A percentile compares a stretch with the other conserved stretches of the same genome.
Evolutionary conservation across 2,113 vertebrate species (phyloP).

Genomic region (Motacilla tschutschensis): DNA sequence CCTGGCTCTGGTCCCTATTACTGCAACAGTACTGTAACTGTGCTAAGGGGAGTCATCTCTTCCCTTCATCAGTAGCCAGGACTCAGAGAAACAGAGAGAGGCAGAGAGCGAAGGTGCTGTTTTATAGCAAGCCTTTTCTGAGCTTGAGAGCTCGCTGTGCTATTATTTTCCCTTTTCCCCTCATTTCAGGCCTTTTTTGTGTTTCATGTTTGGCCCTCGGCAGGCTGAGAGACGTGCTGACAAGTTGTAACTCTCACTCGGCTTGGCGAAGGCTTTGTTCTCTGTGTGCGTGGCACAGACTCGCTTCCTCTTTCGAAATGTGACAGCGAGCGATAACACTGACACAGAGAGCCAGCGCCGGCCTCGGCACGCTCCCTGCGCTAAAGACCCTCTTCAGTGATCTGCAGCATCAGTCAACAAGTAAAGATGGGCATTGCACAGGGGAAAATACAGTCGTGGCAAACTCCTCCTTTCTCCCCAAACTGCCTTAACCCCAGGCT

Average conservation of each 20-base stretch:
- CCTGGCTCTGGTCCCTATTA: not conserved
- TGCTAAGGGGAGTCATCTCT: conserved; percentile 32
- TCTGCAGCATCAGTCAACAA: not conserved
- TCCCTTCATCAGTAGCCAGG: conserved; percentile 13
- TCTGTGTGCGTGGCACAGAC: not conserved
- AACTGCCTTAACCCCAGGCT: not conserved
- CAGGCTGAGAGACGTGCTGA: conserved; percentile 53
- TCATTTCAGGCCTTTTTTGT: conserved; percentile 40
- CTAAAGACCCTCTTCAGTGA: conserved; percentile 21
- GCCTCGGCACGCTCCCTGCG: not conserved
- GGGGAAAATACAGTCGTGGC: not conserved
- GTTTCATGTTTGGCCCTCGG: conserved; percentile 54
- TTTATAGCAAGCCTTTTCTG: conserved; percentile 30
- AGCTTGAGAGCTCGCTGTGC: conserved; percentile 3
- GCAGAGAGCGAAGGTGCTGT: not conserved
- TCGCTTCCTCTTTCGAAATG: not conserved
- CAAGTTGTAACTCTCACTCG: conserved; percentile 44
- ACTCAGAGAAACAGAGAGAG: conserved; percentile 1
- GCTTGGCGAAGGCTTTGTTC: conserved; percentile 37
- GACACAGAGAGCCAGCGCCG: not conserved
- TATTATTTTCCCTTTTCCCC: conserved; percentile 23
- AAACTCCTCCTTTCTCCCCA: not conserved
- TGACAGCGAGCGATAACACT: conserved; percentile 30
- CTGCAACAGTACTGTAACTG: not conserved
- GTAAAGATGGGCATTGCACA: not conserved